phyloP scores from a whole-genome alignment of 2,113 vertebrate genomes.

The Lagopus muta region DNA sequence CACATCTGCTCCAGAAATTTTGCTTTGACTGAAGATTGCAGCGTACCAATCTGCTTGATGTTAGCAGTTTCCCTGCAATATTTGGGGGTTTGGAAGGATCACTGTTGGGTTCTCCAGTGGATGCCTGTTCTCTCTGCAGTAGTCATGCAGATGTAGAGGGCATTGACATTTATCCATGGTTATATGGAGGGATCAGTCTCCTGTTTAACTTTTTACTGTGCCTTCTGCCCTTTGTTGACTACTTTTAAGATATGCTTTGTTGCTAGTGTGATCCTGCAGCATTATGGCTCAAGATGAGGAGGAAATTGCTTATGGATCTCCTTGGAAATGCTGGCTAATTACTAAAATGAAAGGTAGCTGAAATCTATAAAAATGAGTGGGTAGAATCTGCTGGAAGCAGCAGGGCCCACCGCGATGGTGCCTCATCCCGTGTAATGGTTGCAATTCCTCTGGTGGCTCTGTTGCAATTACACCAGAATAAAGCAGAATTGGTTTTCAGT shows the following conservation, averaged over 20 bases:
- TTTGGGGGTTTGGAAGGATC: constrained; percentile 5
- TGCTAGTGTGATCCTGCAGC: not conserved
- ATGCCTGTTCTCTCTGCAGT: not conserved
- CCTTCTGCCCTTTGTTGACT: not conserved
- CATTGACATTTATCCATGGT: not conserved
- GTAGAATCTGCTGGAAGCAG: constrained; percentile 3
- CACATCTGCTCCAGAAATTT: not conserved
- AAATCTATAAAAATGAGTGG: constrained; percentile 22
- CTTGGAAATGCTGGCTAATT: constrained; percentile 49
- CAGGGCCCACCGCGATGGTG: constrained; percentile 37
- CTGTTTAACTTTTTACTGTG: not conserved
- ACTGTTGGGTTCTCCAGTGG: not conserved
- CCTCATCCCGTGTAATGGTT: constrained; percentile 50
- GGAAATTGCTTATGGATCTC: constrained; percentile 50
- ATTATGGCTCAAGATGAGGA: not conserved
- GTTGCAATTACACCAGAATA: constrained; percentile 46
- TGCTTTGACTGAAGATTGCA: not conserved
- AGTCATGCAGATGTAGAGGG: not conserved
- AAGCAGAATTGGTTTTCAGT: constrained; percentile 54
- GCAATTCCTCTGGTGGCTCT: constrained; percentile 38
- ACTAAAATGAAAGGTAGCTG: constrained; percentile 48
- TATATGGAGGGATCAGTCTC: not conserved
- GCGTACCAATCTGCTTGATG: not conserved
- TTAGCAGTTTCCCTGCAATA: not conserved
- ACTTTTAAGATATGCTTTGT: not conserved